A percentile compares a stretch with the other conserved stretches of the same genome.
Evolutionary conservation across 2,888 invertebrate genomes (phyloP).

Genomic region (Nesidiocoris tenuis): DNA sequence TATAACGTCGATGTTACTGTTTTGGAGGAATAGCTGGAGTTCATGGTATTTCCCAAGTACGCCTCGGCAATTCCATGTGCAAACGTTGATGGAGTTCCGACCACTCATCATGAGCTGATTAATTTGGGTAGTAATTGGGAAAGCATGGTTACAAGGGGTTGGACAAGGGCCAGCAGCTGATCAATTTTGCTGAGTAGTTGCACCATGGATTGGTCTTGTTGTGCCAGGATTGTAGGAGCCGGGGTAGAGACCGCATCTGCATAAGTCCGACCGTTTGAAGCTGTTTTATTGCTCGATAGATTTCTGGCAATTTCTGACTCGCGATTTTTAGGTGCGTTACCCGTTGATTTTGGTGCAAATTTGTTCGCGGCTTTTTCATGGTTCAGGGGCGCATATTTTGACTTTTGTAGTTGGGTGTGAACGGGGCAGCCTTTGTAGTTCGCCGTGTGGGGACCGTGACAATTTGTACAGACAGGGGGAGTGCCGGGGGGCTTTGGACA

Average conservation of each 20-base stretch:
- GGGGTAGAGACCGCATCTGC: background rate
- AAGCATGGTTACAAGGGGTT: too few relatives aligned
- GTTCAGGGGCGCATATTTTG: too few relatives aligned
- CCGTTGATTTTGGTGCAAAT: too few relatives aligned
- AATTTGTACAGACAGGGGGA: slow-evolving; percentile 20
- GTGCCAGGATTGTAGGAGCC: background rate
- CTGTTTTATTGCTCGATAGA: background rate
- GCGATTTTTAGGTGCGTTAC: background rate
- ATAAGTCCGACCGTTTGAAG: too few relatives aligned
- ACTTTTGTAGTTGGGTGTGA: slow-evolving; percentile 9
- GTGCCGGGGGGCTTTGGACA: background rate
- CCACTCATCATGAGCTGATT: background rate
- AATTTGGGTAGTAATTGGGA: too few relatives aligned
- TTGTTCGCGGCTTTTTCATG: too few relatives aligned
- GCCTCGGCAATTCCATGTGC: slow-evolving; percentile 37
- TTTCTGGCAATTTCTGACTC: background rate
- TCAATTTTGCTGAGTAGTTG: slow-evolving; percentile 25
- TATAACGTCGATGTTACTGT: slow-evolving; percentile 14
- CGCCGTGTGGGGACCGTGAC: slow-evolving; percentile 18
- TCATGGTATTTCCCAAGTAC: slow-evolving; percentile 25
- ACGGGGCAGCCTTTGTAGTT: slow-evolving; percentile 31
- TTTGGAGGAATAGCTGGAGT: slow-evolving; percentile 7
- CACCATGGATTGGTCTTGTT: background rate
- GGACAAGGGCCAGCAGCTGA: too few relatives aligned
- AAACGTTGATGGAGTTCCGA: too few relatives aligned